Percentiles rank a stretch among this genome's conserved stretches.
phyloP scores from a whole-genome alignment of 2,113 vertebrate species.

The Odocoileus virginianus region DNA sequence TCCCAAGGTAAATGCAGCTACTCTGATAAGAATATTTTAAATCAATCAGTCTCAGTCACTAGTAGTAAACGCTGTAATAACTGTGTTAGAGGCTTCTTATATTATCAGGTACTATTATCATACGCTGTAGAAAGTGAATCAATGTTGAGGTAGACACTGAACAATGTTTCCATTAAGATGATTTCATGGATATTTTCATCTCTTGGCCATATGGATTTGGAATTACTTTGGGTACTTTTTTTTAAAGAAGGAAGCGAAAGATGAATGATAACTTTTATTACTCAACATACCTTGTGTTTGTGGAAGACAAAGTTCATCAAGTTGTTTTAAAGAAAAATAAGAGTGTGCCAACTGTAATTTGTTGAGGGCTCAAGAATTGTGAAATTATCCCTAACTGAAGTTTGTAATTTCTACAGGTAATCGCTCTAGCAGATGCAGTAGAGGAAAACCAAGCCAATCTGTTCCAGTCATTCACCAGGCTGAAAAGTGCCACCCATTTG shows the following conservation, averaged over 20 bases:
- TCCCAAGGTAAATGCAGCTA: neutral
- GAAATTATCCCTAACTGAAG: conserved; percentile 69
- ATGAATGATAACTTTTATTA: conserved; percentile 65
- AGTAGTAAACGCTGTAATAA: neutral
- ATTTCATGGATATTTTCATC: conserved; percentile 41
- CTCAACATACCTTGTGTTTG: conserved; percentile 62
- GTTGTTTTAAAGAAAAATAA: conserved; percentile 70
- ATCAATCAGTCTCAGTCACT: neutral
- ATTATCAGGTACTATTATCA: neutral
- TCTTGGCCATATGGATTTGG: conserved; percentile 56
- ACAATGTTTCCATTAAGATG: neutral
- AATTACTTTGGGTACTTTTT: conserved; percentile 46
- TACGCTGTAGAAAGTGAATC: neutral
- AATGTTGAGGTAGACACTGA: neutral
- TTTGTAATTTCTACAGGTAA: conserved; percentile 85
- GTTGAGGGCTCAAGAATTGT: conserved; percentile 13
- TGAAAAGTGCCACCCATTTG: conserved; percentile 90
- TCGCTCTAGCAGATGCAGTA: conserved; percentile 90
- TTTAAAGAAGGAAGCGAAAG: conserved; percentile 53
- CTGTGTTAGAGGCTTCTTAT: neutral
- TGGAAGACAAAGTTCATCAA: conserved; percentile 71
- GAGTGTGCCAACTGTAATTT: conserved; percentile 61
- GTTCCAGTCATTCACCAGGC: conserved; percentile 86
- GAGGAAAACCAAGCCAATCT: conserved; percentile 87
- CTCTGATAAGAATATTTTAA: conserved; percentile 4